phyloP scores from a whole-genome alignment of 2,797 vertebrate genomes.

The Eidolon dupreanum region DNA sequence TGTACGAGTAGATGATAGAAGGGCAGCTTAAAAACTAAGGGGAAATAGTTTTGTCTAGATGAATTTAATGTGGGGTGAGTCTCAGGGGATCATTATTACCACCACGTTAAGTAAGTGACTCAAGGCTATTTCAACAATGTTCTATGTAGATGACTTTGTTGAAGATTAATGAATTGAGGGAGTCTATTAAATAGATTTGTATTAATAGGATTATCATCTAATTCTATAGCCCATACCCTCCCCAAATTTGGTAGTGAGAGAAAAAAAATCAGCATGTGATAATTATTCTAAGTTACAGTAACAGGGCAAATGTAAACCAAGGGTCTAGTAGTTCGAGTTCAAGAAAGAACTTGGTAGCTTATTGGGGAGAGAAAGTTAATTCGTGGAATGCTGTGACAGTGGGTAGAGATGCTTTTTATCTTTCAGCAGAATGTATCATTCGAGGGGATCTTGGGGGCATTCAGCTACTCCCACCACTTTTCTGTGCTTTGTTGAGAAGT shows the following conservation, averaged over 20 bases:
- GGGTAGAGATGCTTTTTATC: background rate
- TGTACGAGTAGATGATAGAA: background rate
- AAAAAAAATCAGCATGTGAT: background rate
- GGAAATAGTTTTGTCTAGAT: background rate
- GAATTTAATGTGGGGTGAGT: background rate
- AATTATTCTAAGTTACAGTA: background rate
- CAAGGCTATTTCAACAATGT: background rate
- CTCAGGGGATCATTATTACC: background rate
- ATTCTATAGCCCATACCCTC: background rate
- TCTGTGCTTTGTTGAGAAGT: background rate
- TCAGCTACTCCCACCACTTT: background rate
- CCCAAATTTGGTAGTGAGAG: background rate
- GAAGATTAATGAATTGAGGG: slow-evolving; percentile 51
- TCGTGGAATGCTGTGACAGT: background rate
- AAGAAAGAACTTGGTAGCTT: background rate
- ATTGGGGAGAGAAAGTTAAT: background rate
- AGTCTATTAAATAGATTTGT: slow-evolving; percentile 11
- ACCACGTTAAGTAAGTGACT: slow-evolving; percentile 54
- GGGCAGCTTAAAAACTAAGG: background rate
- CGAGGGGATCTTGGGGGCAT: background rate
- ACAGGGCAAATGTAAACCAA: background rate
- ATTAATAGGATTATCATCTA: slow-evolving; percentile 31
- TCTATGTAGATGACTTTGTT: slow-evolving; percentile 45
- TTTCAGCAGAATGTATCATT: background rate
- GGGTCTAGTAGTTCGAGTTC: background rate